phyloP scores from a whole-genome alignment of 2,113 vertebrate genomes.

The Aleadryas rufinucha region DNA sequence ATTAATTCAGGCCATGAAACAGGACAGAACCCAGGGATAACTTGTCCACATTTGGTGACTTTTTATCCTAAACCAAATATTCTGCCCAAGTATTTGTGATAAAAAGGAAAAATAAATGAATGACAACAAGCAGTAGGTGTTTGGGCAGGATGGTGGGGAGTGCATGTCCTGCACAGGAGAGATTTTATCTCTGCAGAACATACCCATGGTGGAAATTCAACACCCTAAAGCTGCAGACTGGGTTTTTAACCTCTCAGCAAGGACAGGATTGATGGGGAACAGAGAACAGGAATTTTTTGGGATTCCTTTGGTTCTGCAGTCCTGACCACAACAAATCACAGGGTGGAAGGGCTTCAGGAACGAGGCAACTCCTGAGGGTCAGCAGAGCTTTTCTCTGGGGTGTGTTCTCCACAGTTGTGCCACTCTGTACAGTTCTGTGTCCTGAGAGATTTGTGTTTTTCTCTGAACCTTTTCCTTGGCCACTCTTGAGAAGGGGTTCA shows the following conservation, averaged over 20 bases:
- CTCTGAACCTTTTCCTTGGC: neutral
- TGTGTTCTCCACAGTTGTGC: neutral
- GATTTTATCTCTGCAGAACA: neutral
- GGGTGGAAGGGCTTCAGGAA: neutral
- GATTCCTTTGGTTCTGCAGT: neutral
- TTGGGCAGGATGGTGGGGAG: neutral
- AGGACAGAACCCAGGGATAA: neutral
- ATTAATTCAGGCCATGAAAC: neutral
- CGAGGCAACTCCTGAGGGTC: too few relatives aligned
- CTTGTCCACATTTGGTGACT: rapidly evolving
- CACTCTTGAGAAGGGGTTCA: neutral
- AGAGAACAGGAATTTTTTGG: rapidly evolving
- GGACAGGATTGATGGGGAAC: neutral
- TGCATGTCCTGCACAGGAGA: neutral
- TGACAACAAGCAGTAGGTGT: neutral
- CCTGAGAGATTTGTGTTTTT: neutral
- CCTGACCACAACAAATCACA: rapidly evolving
- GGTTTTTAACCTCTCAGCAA: neutral
- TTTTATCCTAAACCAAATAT: neutral
- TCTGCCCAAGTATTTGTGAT: neutral
- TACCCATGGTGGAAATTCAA: neutral
- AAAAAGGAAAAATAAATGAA: neutral
- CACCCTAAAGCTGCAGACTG: neutral
- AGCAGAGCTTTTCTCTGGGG: neutral
- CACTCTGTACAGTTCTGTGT: neutral